Conservation (phyloP, 2,113 vertebrate species). For the Siniperca knerii region DNA sequence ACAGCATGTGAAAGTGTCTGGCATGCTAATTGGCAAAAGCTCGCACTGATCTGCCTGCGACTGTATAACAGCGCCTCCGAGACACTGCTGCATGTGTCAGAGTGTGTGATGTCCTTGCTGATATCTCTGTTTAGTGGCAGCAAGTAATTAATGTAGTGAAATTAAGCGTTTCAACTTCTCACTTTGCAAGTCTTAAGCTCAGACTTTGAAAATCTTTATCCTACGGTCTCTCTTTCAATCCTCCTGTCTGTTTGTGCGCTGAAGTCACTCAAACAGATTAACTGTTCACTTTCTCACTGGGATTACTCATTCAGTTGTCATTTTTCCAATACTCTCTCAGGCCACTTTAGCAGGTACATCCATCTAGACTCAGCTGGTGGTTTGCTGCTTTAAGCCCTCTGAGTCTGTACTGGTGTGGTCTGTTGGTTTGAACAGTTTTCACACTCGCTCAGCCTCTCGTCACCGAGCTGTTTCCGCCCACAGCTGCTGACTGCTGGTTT, state of each 20-base stretch:
- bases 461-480: conserved; percentile 19
- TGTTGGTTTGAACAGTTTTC: conserved; percentile 17
- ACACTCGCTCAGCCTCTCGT: conserved; percentile 6
- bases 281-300: neutral
- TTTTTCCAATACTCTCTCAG: neutral
- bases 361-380: neutral
- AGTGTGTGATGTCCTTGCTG: conserved; percentile 70
- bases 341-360: neutral
- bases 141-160: conserved; percentile 44
- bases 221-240: neutral
- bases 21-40: conserved; percentile 70
- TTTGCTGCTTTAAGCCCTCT: neutral
- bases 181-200: neutral
- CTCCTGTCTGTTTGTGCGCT: neutral
- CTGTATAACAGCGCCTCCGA: conserved; percentile 43
- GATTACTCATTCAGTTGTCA: neutral
- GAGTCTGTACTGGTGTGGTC: neutral
- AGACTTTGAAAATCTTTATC: conserved; percentile 1
- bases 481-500: conserved; percentile 18
- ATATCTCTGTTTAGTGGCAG: conserved; percentile 48
- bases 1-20: conserved; percentile 57
- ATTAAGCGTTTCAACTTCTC: conserved; percentile 18
- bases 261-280: conserved; percentile 16
- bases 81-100: conserved; percentile 43
- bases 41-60: conserved; percentile 54